phyloP scores from a whole-genome alignment of 2,113 vertebrate species.

The Sula dactylatra region DNA sequence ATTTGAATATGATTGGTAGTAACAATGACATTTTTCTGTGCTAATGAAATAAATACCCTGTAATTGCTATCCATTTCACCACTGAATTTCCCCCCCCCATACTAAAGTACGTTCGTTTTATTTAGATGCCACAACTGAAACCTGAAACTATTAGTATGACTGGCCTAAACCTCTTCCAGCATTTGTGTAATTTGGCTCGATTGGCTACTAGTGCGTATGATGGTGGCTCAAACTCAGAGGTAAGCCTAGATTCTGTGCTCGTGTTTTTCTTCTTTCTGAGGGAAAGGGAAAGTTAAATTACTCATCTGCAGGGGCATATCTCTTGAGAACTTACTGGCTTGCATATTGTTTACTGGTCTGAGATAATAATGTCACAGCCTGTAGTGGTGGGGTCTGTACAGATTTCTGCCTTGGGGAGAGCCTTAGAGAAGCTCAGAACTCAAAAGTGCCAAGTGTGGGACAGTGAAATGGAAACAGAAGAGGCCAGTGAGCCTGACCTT shows the following conservation, averaged over 20 bases:
- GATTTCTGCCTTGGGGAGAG: background rate
- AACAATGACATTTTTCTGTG: background rate
- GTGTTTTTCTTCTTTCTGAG: background rate
- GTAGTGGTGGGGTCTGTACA: background rate
- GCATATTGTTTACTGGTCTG: background rate
- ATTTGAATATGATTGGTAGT: background rate
- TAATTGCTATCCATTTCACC: background rate
- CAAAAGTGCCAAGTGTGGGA: background rate
- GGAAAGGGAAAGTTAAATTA: background rate
- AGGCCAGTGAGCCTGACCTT: background rate
- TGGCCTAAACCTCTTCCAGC: constrained; percentile 96
- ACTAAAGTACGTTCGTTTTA: constrained; percentile 19
- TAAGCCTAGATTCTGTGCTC: constrained; percentile 40
- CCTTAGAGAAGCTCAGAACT: background rate
- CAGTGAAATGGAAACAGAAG: background rate
- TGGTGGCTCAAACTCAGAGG: constrained; percentile 94
- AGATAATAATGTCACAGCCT: background rate
- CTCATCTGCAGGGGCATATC: background rate
- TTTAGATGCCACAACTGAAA: constrained; percentile 96
- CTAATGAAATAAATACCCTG: background rate
- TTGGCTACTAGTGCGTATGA: constrained; percentile 95
- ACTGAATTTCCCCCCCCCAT: background rate
- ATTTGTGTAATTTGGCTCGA: constrained; percentile 95
- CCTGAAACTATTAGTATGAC: constrained; percentile 99
- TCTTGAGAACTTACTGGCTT: background rate